Evolutionary conservation across 1,140 invertebrate species (phyloP), one percentile per base, ranked within the genome.

Genomic region (Antheraea pernyi): DNA sequence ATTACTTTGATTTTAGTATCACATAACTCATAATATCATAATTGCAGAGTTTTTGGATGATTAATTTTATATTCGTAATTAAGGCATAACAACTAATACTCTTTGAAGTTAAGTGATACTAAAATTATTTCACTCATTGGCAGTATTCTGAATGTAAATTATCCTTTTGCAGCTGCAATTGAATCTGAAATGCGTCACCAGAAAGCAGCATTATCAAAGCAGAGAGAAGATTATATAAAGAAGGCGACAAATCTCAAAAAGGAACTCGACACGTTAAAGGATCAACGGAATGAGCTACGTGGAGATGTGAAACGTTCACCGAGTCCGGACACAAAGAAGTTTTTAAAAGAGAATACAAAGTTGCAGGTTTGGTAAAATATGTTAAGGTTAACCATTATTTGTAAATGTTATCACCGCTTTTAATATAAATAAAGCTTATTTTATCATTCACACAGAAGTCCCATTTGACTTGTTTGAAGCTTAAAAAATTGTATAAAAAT

Each of bases 131-230:
- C 13, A 53, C 46, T 7, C 13, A 16, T 16, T 13, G 46, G 6
- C 46, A 16, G 16, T 53, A 13, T 53, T 53, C 10, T 66, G 46
- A 53, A 18, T 58, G 59, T 13, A 37, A 53, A 7, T 59, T 8
- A 82, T 73, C 74, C 76, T 81, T 76, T 66, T 64, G 60, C 80
- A 91, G 89, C 93, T 94, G 96, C 96, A 60, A 95, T 97, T 78
- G 96, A 96, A 76, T 95, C 96, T 76, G 96, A 97, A 92, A 94
- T 95, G 79, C 95, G 96, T 75, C 96, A 96, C 76, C 96, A 97
- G 79, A 96, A 96, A 88, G 95, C 95, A 1, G 95, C 96, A 68
- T 82, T 97, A 67, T 94, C 94, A 16, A 96, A 96, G 74, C 96
- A 97, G 80, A 94, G 96, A 11, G 95, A 96, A 77, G 96, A 96